Base-by-base conservation (phyloP, 1,140 invertebrate genomes). In the Physella acuta region DNA sequence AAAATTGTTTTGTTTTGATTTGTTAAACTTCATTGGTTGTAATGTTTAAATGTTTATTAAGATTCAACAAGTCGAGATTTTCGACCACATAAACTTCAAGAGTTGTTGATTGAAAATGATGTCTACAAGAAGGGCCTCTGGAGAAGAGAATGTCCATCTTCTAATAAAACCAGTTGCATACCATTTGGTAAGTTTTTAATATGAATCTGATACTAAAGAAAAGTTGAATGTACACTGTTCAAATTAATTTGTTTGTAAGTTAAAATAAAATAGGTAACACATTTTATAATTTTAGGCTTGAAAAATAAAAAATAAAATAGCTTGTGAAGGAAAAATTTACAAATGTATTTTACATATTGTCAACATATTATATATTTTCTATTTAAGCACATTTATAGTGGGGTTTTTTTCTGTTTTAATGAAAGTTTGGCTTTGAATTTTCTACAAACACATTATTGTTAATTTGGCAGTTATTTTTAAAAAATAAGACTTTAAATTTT, bases 91-190 rank as follows among this genome's bases (percentile, higher is more conserved):
- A n/a, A n/a, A n/a, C n/a, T n/a, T n/a, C n/a, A n/a, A n/a, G n/a
- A n/a, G n/a, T n/a, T n/a, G n/a, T n/a, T n/a, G n/a, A n/a, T n/a
- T n/a, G n/a, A n/a, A n/a, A n/a, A 55, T 53, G 64, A 55, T 66
- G 52, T 66, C 16, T 66, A 55, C 31, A 37, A 56, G 36, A 24
- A 66, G 36, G 64, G 64, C 26, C 49, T 66, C 20, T 66, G 64
- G 64, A 66, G 64, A 37, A 30, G 64, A 31, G 64, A 66, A 56
- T 66, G 52, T 56, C 52, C 49, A 36, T 24, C 33, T 39, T 26
- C 37, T 59, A 31, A 20, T 17, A 17, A 17, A n/a, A n/a, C n/a
- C n/a, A n/a, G n/a, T n/a, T n/a, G n/a, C 24, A 44, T 39, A 1
- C 2, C 36, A 61, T 61, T 37, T 61, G 59, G 59, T 61, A 37